Evolutionary conservation across 1,140 invertebrate genomes (phyloP).

Genomic region (Armadillidium nasatum): DNA sequence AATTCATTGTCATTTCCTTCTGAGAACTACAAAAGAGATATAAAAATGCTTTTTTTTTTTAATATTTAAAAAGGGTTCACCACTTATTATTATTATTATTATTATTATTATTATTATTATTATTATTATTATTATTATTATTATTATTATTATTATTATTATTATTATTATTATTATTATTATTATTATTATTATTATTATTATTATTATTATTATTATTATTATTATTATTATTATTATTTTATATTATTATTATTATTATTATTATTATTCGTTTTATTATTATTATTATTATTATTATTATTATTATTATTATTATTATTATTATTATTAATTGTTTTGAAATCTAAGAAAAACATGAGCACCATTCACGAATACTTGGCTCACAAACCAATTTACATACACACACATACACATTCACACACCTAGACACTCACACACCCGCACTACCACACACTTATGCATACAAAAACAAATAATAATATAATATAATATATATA

Average conservation of each 20-base stretch:
- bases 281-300: background rate
- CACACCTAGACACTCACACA: too few species aligned
- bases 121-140: conserved; percentile 17
- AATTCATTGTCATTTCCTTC: too few species aligned
- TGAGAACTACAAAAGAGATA: too few species aligned
- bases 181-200: conserved; percentile 24
- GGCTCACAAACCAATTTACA: too few species aligned
- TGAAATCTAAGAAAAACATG: too few species aligned
- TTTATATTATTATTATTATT: background rate
- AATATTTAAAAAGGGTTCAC: too few species aligned
- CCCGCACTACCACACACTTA: too few species aligned
- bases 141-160: conserved; percentile 14
- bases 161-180: conserved; percentile 9
- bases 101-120: conserved; percentile 15
- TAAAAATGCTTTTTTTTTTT: too few species aligned
- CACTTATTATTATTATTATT: background rate
- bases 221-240: conserved; percentile 10
- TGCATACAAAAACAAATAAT: too few species aligned
- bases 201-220: conserved; percentile 23
- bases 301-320: background rate
- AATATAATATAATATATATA: too few species aligned
- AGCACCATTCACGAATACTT: too few species aligned
- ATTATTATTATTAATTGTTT: background rate
- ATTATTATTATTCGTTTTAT: background rate
- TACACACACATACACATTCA: too few species aligned